A percentile compares a stretch with the other conserved stretches of the same genome.
phyloP scores from a whole-genome alignment of 2,797 vertebrate genomes.

The Rhynchotus rufescens region DNA sequence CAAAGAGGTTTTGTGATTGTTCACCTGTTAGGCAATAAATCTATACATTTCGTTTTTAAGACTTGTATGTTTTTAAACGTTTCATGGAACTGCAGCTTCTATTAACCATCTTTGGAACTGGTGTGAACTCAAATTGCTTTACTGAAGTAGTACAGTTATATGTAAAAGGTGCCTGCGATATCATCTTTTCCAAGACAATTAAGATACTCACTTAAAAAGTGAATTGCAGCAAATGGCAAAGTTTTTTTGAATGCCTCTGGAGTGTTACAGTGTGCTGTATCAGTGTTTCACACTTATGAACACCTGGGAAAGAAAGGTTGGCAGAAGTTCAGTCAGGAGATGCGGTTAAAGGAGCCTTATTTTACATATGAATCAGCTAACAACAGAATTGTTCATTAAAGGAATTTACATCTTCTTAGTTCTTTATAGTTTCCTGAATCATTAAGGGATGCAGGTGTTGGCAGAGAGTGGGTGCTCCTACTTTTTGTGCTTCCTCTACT shows the following conservation, averaged over 20 bases:
- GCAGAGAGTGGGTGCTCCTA: background rate
- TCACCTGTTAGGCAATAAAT: background rate
- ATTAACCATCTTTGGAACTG: background rate
- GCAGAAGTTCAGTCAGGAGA: background rate
- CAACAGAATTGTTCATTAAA: conserved; percentile 6
- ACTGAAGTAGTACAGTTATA: background rate
- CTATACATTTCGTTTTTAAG: background rate
- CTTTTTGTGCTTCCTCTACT: background rate
- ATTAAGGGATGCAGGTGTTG: background rate
- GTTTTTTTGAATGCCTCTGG: background rate
- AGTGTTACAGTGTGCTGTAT: background rate
- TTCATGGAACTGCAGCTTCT: background rate
- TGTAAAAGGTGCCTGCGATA: background rate
- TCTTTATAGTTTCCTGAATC: background rate
- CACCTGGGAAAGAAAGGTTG: background rate
- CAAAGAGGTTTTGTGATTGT: background rate
- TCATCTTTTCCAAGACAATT: background rate
- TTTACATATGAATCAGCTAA: conserved; percentile 4
- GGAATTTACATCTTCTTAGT: background rate
- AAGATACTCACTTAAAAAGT: background rate
- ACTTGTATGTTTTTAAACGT: background rate
- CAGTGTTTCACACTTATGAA: background rate
- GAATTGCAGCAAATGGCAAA: background rate
- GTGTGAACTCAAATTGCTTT: background rate
- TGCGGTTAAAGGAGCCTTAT: background rate